phyloP scores from a whole-genome alignment of 2,888 invertebrate genomes.

The Erannis defoliaria region DNA sequence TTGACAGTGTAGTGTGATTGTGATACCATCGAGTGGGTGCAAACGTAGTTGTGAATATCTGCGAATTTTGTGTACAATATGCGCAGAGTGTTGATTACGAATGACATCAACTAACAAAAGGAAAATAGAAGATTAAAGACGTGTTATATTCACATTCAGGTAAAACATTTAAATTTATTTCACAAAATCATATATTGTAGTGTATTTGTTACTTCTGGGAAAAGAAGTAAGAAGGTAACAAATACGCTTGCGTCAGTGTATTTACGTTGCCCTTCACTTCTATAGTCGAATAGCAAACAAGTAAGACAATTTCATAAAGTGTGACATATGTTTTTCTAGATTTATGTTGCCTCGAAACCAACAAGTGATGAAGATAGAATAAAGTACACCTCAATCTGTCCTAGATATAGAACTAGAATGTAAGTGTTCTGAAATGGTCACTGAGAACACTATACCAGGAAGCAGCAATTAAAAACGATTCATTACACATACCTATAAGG shows the following conservation, averaged over 20 bases:
- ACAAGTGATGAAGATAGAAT: conserved; percentile 2
- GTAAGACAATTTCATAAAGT: conserved; percentile 80
- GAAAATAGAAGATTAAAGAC: conserved; percentile 69
- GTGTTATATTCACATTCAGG: conserved; percentile 57
- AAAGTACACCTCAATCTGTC: conserved; percentile 8
- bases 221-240: conserved; percentile 8
- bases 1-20: conserved; percentile 52
- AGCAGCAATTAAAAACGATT: conserved; percentile 36
- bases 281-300: conserved; percentile 72
- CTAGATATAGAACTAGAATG: conserved; percentile 44
- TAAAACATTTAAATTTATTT: conserved; percentile 49
- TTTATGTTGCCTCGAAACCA: conserved; percentile 19
- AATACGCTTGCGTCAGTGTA: conserved; percentile 50
- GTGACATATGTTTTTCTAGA: conserved; percentile 65
- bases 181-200: neutral
- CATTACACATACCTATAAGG: conserved; percentile 32
- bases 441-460: conserved; percentile 55
- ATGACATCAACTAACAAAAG: conserved; percentile 82
- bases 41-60: conserved; percentile 62
- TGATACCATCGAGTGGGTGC: conserved; percentile 57
- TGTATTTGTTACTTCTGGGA: neutral
- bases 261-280: conserved; percentile 61
- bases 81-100: conserved; percentile 82
- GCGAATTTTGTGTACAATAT: conserved; percentile 78
- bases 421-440: conserved; percentile 70